Conservation (phyloP, 2,888 invertebrate genomes). For the Polylopha cassiicola region DNA sequence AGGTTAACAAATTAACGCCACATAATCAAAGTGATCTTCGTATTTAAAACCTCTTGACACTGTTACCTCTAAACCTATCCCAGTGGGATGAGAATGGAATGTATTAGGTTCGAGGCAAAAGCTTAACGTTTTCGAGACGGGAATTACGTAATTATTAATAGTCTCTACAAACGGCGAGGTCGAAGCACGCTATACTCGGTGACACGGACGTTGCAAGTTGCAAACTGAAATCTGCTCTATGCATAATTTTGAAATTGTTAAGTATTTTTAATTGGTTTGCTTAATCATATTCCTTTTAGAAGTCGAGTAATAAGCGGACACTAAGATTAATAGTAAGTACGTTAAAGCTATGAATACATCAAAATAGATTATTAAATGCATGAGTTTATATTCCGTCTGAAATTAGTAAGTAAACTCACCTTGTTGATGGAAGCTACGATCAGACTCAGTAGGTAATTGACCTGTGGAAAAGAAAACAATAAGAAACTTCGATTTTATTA, state of each 20-base stretch:
- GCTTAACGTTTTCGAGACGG: slow-evolving; percentile 20
- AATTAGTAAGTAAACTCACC: slow-evolving; percentile 34
- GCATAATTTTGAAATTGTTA: too few relatives aligned
- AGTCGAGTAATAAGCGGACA: too few relatives aligned
- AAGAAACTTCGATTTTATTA: too few relatives aligned
- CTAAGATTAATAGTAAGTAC: too few relatives aligned
- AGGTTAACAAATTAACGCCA: slow-evolving; percentile 10
- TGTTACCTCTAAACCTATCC: slow-evolving; percentile 12
- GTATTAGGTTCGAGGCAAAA: slow-evolving; percentile 21
- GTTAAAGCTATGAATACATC: background rate
- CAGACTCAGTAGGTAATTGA: slow-evolving; percentile 51
- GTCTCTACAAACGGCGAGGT: slow-evolving; percentile 12
- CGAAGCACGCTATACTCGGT: too few relatives aligned
- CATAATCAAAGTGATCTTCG: slow-evolving; percentile 11
- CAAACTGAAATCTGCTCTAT: too few relatives aligned
- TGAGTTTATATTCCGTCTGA: background rate
- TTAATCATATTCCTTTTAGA: too few relatives aligned
- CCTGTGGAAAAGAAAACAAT: too few relatives aligned
- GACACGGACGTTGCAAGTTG: too few relatives aligned
- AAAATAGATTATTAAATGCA: background rate
- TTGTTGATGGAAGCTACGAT: slow-evolving; percentile 40
- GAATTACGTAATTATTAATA: slow-evolving; percentile 23
- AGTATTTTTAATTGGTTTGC: too few relatives aligned
- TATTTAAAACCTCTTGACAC: slow-evolving; percentile 7
- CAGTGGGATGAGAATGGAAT: slow-evolving; percentile 15